Evolutionary conservation across 2,888 invertebrate genomes (phyloP).

Genomic region (Hirtodrosophila alboralis): DNA sequence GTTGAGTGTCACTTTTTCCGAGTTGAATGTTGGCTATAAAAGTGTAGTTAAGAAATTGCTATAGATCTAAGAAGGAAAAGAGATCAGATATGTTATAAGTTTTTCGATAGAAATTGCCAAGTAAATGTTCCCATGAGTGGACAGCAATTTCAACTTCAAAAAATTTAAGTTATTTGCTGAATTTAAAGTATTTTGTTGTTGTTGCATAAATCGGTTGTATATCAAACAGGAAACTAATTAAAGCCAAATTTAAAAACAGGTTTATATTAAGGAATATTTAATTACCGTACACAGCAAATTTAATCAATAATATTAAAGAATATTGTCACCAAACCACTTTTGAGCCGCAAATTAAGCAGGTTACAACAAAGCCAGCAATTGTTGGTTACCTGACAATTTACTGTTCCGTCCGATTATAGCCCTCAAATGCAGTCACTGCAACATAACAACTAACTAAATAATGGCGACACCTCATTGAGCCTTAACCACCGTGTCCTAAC

Average conservation of each 20-base stretch:
- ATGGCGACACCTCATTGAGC: slow-evolving; percentile 71
- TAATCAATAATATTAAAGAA: not conserved
- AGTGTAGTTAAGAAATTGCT: slow-evolving; percentile 18
- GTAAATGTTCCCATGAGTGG: slow-evolving; percentile 24
- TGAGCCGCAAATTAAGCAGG: too few relatives aligned
- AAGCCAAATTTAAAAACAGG: too few relatives aligned
- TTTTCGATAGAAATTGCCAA: slow-evolving; percentile 15
- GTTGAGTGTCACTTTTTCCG: slow-evolving; percentile 68
- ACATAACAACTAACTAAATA: slow-evolving; percentile 57
- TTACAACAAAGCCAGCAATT: too few relatives aligned
- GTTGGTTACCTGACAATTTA: not conserved
- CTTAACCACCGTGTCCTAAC: slow-evolving; percentile 64
- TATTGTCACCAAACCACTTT: too few relatives aligned
- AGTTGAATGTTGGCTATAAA: slow-evolving; percentile 40
- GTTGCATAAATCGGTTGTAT: too few relatives aligned
- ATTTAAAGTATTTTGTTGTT: too few relatives aligned
- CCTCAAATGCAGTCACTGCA: slow-evolving; percentile 45
- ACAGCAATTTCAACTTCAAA: not conserved
- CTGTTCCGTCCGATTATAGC: not conserved
- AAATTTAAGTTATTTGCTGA: too few relatives aligned
- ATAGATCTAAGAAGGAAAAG: slow-evolving; percentile 13
- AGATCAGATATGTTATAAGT: slow-evolving; percentile 28
- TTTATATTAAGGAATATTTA: too few relatives aligned
- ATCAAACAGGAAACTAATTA: too few relatives aligned
- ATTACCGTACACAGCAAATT: not conserved